A percentile compares a stretch with the other conserved stretches of the same genome.
Conservation (phyloP, 30 jellyfish, hydroid and myxozoan species). For the Turritopsis dohrnii region DNA sequence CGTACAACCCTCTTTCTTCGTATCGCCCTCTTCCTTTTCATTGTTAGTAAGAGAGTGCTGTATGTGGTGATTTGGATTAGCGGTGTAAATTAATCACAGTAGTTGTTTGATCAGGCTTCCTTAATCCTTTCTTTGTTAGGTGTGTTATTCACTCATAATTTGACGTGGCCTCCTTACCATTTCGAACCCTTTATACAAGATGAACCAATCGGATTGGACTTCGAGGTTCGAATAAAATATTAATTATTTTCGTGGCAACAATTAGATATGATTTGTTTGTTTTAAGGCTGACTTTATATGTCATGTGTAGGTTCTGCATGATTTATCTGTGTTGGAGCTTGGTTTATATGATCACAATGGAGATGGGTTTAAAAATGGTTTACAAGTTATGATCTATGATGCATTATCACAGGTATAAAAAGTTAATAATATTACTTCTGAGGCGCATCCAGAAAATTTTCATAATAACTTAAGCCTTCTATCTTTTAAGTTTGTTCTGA, state of each 20-base stretch:
- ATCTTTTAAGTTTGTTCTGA: too few species aligned
- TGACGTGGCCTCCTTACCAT: neutral
- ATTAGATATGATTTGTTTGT: neutral
- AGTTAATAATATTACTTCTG: neutral
- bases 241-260: neutral
- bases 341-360: constrained; percentile 20
- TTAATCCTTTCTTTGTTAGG: neutral
- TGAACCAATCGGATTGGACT: constrained; percentile 24
- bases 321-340: constrained; percentile 8
- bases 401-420: constrained; percentile 6
- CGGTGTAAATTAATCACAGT: too few species aligned
- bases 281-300: constrained; percentile 37
- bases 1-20: too few species aligned
- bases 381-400: constrained; percentile 32
- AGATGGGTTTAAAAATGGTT: constrained; percentile 29
- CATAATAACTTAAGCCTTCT: too few species aligned
- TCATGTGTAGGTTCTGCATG: constrained; percentile 14
- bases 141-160: neutral
- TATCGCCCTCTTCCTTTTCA: too few species aligned
- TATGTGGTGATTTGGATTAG: too few species aligned
- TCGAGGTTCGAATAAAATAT: neutral
- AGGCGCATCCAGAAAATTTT: too few species aligned
- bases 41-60: too few species aligned
- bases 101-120: neutral
- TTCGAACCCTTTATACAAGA: neutral